Conservation (phyloP, 2,113 vertebrate genomes). For the Theristicus caerulescens region DNA sequence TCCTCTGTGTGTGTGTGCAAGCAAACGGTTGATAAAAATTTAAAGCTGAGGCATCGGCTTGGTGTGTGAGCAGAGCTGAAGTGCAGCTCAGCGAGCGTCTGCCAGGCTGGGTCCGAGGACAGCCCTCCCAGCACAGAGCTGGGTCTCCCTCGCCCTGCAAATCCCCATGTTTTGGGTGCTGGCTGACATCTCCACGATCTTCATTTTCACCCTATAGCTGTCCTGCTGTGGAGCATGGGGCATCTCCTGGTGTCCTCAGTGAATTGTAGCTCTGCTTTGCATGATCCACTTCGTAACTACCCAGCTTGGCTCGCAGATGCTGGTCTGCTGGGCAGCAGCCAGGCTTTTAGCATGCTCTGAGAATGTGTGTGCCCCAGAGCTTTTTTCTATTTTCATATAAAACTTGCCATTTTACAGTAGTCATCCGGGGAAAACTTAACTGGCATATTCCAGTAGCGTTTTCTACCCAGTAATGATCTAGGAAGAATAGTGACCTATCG, state of each 20-base stretch:
- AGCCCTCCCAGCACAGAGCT: neutral
- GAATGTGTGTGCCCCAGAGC: neutral
- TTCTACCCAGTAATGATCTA: neutral
- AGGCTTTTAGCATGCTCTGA: neutral
- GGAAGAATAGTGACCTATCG: neutral
- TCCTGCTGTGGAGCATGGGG: neutral
- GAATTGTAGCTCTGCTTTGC: neutral
- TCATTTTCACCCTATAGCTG: neutral
- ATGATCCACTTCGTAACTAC: rapidly evolving
- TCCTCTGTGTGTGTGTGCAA: neutral
- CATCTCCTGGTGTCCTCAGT: neutral
- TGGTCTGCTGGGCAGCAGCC: neutral
- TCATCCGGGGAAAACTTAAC: neutral
- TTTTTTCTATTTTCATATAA: neutral
- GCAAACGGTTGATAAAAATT: neutral
- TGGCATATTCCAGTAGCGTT: neutral
- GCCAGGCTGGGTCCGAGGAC: rapidly evolving
- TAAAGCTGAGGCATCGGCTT: neutral
- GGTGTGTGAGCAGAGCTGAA: neutral
- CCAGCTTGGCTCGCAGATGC: neutral
- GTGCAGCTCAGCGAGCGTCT: neutral
- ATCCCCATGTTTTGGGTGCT: neutral
- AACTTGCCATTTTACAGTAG: neutral
- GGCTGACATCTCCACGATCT: rapidly evolving
- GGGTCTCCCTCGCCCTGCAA: neutral